Conservation (phyloP, 2,888 invertebrate genomes). For the Dasypogon diadema region DNA sequence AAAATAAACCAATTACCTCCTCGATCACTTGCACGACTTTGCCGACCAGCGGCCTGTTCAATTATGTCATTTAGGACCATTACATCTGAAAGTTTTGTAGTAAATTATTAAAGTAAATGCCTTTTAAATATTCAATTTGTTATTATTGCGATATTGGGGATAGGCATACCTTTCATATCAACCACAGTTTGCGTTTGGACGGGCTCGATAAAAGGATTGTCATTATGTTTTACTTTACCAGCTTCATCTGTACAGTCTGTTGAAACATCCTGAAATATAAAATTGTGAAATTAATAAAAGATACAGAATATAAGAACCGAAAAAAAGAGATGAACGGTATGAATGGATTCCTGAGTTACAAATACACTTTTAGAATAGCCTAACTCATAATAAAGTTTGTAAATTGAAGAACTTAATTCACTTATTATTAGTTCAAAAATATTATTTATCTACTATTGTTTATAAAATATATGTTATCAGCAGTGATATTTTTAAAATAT, state of each 20-base stretch:
- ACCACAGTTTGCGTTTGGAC: slow-evolving; percentile 89
- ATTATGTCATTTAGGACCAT: slow-evolving; percentile 98
- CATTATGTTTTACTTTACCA: slow-evolving; percentile 84
- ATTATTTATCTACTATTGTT: too few species aligned
- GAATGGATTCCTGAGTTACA: too few species aligned
- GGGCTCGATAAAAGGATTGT: slow-evolving; percentile 93
- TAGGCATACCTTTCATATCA: slow-evolving; percentile 87
- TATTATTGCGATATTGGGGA: not conserved
- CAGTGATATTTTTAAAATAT: too few species aligned
- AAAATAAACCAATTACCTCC: slow-evolving; percentile 76
- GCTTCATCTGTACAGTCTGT: slow-evolving; percentile 83
- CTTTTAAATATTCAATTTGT: too few species aligned
- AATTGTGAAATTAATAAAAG: slow-evolving; percentile 3
- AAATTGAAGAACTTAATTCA: too few species aligned
- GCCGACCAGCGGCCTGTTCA: slow-evolving; percentile 92
- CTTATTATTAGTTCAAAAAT: too few species aligned
- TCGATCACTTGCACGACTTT: slow-evolving; percentile 87
- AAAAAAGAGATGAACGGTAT: too few species aligned
- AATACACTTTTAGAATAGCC: too few species aligned
- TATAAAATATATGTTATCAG: too few species aligned
- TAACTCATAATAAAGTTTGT: too few species aligned
- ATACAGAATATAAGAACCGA: not conserved
- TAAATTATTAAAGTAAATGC: too few species aligned
- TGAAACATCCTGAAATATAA: slow-evolving; percentile 84
- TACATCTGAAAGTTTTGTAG: slow-evolving; percentile 78